Evolutionary conservation across 2,888 invertebrate species (phyloP), one percentile per base, ranked within the genome.

Genomic region (Cryptophagus acutangulus): DNA sequence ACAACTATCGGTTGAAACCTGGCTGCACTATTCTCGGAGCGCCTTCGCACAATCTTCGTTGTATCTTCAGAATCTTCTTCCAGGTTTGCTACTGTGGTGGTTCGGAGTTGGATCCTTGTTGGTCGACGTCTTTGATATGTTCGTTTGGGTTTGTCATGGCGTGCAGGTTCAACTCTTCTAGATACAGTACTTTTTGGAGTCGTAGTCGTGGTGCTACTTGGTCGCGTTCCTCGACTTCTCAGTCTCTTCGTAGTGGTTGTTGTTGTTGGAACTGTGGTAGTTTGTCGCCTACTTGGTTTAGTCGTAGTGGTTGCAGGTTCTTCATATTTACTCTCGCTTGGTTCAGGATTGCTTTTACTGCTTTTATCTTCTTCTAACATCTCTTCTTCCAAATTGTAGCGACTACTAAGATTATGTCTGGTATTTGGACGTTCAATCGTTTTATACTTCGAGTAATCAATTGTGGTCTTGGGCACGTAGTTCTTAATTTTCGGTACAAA

Each of bases 391-490:
- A 53, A 44, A 41, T 52, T 60, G 37, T 60, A 61, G 35, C 59
- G 48, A 36, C 60, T 62, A 31, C 61, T 61, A 9, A 50, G 46
- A 43, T 53, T 58, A 43, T 62, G 57, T 15, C 57, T 39, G 1
- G 41, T 14, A 33, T 35, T 46, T 9, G 58, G 52, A 24, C 68
- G 46, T 44, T 63, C 54, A 26, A 70, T 70, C 2, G 65, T 66
- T 52, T 66, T 67, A 33, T 70, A 70, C 45, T 67, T 70, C 0
- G 67, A 66, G 26, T 61, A 65, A 45, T 70, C 68, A 17, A 69
- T 61, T 0, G 59, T 48, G 3, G 67, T 66, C 48, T 52, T 55
- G 3, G 67, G 65, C 28, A 46, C 50, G 43, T 65, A 65, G 36
- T 52, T 59, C 45, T 60, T 64, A 1, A 62, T 49, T 53, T 64